Evolutionary conservation across 2,888 invertebrate species (phyloP).

Genomic region (Phalera bucephala): DNA sequence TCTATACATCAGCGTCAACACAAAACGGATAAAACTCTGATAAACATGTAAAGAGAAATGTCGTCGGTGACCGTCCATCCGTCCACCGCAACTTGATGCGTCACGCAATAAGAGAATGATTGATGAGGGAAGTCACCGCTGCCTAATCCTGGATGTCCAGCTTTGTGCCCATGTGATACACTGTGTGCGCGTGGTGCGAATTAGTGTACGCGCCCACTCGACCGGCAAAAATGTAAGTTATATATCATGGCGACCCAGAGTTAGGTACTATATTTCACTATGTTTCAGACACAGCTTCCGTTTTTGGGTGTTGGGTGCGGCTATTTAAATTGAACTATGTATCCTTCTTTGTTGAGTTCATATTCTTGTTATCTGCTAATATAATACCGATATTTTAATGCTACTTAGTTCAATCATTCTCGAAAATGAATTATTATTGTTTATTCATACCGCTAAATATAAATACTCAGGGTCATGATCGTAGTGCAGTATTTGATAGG

Average conservation of each 20-base stretch:
- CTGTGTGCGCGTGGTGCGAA: slow-evolving; percentile 28
- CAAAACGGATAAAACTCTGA: slow-evolving; percentile 28
- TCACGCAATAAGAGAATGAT: slow-evolving; percentile 74
- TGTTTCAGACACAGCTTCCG: slow-evolving; percentile 5
- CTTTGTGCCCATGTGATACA: slow-evolving; percentile 31
- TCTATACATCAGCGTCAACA: not conserved
- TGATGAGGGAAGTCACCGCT: slow-evolving; percentile 48
- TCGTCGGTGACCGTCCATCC: slow-evolving; percentile 27
- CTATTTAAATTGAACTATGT: too few relatives aligned
- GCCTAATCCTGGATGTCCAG: slow-evolving; percentile 43
- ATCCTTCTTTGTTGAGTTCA: too few relatives aligned
- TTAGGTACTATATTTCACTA: slow-evolving; percentile 12
- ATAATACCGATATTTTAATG: too few relatives aligned
- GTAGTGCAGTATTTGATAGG: too few relatives aligned
- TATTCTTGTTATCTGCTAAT: too few relatives aligned
- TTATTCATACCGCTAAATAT: too few relatives aligned
- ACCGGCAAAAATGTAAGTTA: slow-evolving; percentile 28
- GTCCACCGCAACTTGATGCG: slow-evolving; percentile 54
- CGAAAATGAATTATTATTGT: too few relatives aligned
- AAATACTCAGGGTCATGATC: too few relatives aligned
- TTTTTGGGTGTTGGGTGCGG: too few relatives aligned
- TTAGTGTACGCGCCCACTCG: slow-evolving; percentile 27
- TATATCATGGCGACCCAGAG: slow-evolving; percentile 16
- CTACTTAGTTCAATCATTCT: too few relatives aligned
- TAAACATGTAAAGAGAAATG: slow-evolving; percentile 53